Conservation (phyloP, 2,797 vertebrate species). For the Myotis myotis region DNA sequence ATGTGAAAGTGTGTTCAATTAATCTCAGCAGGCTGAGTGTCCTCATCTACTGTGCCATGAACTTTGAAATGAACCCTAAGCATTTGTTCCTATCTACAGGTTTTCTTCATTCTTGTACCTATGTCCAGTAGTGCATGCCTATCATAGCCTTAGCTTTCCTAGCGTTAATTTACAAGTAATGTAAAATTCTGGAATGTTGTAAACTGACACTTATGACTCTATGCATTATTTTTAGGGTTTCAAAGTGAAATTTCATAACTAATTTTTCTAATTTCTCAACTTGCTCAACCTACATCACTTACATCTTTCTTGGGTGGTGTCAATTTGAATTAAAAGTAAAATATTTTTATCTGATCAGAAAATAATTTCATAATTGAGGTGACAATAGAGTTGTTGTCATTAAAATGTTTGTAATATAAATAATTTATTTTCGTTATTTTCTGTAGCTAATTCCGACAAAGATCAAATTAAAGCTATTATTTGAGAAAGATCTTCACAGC, state of each 20-base stretch:
- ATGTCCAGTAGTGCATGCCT: not conserved
- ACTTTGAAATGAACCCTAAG: not conserved
- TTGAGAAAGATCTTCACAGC: slow-evolving; percentile 3
- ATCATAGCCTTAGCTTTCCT: not conserved
- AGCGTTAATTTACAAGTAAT: slow-evolving; percentile 12
- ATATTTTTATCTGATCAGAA: not conserved
- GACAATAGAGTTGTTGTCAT: not conserved
- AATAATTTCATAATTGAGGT: slow-evolving; percentile 28
- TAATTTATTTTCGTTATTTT: slow-evolving; percentile 19
- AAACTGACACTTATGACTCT: not conserved
- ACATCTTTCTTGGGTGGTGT: not conserved
- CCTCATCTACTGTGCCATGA: not conserved
- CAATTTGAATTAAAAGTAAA: slow-evolving; percentile 32
- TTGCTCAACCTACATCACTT: not conserved
- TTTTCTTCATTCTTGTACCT: not conserved
- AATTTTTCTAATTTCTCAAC: not conserved
- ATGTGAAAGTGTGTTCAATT: not conserved
- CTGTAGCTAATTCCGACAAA: not conserved
- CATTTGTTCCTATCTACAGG: not conserved
- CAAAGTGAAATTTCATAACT: not conserved
- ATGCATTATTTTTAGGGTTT: not conserved
- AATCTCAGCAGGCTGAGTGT: not conserved
- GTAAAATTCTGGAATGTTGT: slow-evolving; percentile 6
- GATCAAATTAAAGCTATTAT: slow-evolving; percentile 16
- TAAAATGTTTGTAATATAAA: not conserved